Evolutionary conservation across 2,888 invertebrate genomes (phyloP).

Genomic region (Linyphia triangularis): DNA sequence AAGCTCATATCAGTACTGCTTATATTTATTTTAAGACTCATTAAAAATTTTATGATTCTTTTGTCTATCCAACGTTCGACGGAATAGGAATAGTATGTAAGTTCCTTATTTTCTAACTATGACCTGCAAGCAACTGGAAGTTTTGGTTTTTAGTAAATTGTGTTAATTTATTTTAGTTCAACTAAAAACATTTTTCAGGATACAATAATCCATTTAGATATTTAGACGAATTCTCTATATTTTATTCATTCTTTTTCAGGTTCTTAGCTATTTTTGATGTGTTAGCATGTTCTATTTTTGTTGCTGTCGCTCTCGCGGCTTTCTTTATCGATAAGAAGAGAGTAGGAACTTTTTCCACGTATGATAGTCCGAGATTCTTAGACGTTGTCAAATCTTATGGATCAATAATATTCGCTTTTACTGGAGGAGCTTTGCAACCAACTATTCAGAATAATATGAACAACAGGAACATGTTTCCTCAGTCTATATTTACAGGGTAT

Average conservation of each 20-base stretch:
- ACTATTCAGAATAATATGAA: conserved; percentile 95
- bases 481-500: conserved; percentile 87
- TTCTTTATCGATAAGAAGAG: conserved; percentile 30
- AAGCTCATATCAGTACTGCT: too few relatives aligned
- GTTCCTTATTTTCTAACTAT: too few relatives aligned
- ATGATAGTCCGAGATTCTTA: background rate
- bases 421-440: conserved; percentile 87
- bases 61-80: too few relatives aligned
- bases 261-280: background rate
- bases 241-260: conserved; percentile 2
- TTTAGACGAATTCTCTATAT: too few relatives aligned
- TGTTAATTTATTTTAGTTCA: too few relatives aligned
- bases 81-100: too few relatives aligned
- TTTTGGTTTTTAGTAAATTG: too few relatives aligned
- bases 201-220: too few relatives aligned
- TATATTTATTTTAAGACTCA: too few relatives aligned
- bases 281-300: background rate
- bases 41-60: too few relatives aligned
- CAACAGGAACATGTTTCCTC: conserved; percentile 86
- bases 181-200: too few relatives aligned
- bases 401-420: conserved; percentile 86
- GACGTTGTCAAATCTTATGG: conserved; percentile 86
- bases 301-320: background rate
- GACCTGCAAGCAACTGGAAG: too few relatives aligned
- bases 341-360: background rate